phyloP scores from a whole-genome alignment of 2,888 invertebrate species.

The Tetanocera ferruginea region DNA sequence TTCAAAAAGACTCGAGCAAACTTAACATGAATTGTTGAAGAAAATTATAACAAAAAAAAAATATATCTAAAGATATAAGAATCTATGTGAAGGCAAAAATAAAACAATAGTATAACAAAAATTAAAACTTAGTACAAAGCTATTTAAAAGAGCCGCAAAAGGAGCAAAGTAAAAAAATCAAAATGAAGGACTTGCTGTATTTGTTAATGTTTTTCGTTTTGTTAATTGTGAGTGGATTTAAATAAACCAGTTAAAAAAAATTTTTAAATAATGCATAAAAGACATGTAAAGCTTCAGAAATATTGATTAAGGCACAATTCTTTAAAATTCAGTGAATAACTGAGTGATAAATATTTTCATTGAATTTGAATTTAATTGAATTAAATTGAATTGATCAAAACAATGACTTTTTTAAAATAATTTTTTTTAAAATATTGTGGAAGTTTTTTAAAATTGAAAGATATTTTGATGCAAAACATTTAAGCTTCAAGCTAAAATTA shows the following conservation, averaged over 20 bases:
- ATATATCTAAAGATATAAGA: background rate
- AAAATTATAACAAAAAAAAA: too few species aligned
- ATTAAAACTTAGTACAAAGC: background rate
- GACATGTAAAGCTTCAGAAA: background rate
- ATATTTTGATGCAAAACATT: too few species aligned
- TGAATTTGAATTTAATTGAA: background rate
- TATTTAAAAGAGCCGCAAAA: background rate
- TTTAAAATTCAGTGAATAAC: background rate
- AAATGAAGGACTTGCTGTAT: constrained; percentile 42
- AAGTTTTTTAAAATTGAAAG: too few species aligned
- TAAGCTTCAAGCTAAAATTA: too few species aligned
- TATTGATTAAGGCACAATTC: background rate
- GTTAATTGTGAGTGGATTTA: constrained; percentile 43
- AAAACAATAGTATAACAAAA: background rate
- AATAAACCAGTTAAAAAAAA: background rate
- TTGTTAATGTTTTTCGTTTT: constrained; percentile 37
- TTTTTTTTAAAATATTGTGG: too few species aligned
- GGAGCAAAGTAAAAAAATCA: constrained; percentile 22
- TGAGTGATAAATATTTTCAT: background rate
- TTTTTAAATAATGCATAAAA: background rate
- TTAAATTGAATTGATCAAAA: background rate
- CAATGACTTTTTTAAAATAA: too few species aligned
- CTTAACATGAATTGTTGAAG: background rate
- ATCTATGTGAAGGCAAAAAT: background rate
- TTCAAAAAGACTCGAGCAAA: constrained; percentile 14